A percentile compares a stretch with the other conserved stretches of the same genome.
These are phyloP conservation scores for Lepidiolamprologus cunningtoni DNA, from an alignment of 2,113 vertebrate genomes.

Conservation along the genomic window DNA sequence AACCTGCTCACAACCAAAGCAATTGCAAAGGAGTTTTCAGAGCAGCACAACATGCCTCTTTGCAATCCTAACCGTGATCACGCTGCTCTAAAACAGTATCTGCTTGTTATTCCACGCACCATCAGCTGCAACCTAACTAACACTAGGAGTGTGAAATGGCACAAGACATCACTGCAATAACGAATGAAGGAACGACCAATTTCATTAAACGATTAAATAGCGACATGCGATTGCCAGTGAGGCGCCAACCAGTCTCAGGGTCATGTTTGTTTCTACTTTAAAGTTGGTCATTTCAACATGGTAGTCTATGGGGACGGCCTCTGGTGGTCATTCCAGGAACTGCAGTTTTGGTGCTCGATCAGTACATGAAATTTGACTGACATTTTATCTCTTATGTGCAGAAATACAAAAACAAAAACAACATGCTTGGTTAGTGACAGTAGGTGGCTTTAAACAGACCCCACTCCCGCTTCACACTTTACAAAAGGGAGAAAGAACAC, in stretches of 20 bases:
- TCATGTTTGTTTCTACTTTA: neutral
- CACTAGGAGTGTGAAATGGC: neutral
- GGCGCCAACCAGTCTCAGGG: neutral
- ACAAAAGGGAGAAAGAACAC: conserved; percentile 23
- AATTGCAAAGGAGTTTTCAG: neutral
- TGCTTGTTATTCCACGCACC: neutral
- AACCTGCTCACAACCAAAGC: neutral
- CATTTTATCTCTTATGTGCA: neutral
- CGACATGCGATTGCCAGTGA: neutral
- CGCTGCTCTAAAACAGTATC: neutral
- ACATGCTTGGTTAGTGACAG: neutral
- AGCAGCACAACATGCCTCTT: neutral
- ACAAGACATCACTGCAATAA: neutral
- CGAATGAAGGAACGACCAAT: neutral
- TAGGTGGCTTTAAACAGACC: neutral
- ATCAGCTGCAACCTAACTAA: neutral
- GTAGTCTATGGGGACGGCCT: neutral
- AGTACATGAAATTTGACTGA: neutral
- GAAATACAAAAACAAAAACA: neutral
- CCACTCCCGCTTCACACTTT: conserved; percentile 20
- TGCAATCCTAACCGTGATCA: neutral
- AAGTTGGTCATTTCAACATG: neutral
- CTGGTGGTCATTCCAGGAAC: neutral
- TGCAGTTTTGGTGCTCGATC: neutral
- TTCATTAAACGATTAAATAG: neutral